Conservation (phyloP, 2,797 vertebrate species). For the Fistularia tabacaria region DNA sequence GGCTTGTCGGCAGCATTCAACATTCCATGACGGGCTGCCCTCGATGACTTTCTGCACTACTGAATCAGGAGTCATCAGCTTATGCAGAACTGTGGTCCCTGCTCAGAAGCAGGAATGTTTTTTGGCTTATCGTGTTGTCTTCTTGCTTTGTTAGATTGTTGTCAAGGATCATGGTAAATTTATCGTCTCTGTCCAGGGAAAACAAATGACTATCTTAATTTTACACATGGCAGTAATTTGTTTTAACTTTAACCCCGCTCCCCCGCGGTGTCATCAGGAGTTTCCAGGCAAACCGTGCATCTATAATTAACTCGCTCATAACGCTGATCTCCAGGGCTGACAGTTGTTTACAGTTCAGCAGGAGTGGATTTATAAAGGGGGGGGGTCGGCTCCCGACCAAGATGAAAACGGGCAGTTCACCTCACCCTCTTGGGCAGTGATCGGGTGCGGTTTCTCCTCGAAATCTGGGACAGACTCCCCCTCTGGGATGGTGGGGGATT, state of each 20-base stretch:
- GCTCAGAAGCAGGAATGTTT: too few species aligned
- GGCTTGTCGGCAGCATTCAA: too few species aligned
- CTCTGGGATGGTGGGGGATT: constrained; percentile 53
- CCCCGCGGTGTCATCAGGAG: constrained; percentile 20
- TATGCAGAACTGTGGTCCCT: too few species aligned
- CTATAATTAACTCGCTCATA: constrained; percentile 35
- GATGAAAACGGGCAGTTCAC: constrained; percentile 12
- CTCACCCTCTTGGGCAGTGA: constrained; percentile 57
- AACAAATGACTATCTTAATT: constrained; percentile 17
- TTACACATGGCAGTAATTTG: constrained; percentile 8
- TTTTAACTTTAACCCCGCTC: neutral
- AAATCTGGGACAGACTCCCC: constrained; percentile 71
- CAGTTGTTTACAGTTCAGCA: constrained; percentile 19
- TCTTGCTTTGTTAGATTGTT: constrained; percentile 18
- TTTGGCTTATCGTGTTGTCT: neutral
- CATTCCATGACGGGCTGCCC: too few species aligned
- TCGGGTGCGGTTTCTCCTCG: constrained; percentile 60
- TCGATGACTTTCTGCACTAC: too few species aligned
- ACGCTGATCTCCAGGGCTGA: constrained; percentile 23
- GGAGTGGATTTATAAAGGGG: constrained; percentile 14
- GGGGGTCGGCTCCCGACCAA: constrained; percentile 9
- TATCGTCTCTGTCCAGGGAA: neutral
- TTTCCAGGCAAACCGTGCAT: constrained; percentile 35
- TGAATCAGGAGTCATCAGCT: too few species aligned
- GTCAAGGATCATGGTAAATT: constrained; percentile 9